phyloP scores from a whole-genome alignment of 2,888 invertebrate genomes.

The Diaperis boleti region DNA sequence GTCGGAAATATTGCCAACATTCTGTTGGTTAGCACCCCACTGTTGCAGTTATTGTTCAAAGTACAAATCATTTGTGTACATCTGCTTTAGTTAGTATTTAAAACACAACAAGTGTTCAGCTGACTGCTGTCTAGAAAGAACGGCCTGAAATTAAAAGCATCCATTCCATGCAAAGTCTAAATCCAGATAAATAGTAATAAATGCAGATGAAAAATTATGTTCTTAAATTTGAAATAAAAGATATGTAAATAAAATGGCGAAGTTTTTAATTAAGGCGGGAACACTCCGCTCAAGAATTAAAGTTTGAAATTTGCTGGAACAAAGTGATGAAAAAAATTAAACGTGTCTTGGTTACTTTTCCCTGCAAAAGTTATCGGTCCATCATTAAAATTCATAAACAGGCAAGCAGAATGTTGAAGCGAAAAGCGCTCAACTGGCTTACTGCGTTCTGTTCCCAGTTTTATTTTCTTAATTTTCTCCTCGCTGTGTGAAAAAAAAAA shows the following conservation, averaged over 20 bases:
- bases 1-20: not conserved
- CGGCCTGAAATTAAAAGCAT: no score
- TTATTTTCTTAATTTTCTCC: conserved; percentile 42
- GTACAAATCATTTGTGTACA: not conserved
- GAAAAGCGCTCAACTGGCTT: conserved; percentile 41
- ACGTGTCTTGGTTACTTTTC: conserved; percentile 19
- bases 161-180: no score
- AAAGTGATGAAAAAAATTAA: conserved; percentile 18
- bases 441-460: conserved; percentile 37
- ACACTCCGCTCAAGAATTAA: conserved; percentile 9
- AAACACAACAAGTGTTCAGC: no score
- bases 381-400: conserved; percentile 44
- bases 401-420: conserved; percentile 32
- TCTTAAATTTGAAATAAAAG: conserved; percentile 1
- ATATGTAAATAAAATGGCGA: conserved; percentile 10
- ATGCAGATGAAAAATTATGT: no score
- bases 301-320: conserved; percentile 10
- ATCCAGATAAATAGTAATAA: no score
- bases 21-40: not conserved
- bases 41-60: not conserved
- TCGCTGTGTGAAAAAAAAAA: conserved; percentile 45
- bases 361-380: conserved; percentile 22
- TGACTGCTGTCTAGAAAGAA: no score
- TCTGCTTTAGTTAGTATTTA: not conserved
- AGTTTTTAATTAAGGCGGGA: conserved; percentile 1